phyloP scores from a whole-genome alignment of 2,888 invertebrate species.

The Lypha dubia region DNA sequence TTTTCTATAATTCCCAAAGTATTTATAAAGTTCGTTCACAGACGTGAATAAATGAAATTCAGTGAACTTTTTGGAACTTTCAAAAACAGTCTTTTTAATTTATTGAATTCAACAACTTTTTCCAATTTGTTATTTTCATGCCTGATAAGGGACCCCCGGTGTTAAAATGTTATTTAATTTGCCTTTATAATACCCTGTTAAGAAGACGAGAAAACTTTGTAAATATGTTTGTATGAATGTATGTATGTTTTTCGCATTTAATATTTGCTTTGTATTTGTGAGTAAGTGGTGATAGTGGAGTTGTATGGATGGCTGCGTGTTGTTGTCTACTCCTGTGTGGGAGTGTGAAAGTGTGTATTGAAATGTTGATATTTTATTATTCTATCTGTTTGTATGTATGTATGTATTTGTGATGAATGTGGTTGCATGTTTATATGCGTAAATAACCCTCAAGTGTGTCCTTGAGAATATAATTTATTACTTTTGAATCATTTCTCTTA shows the following conservation, averaged over 20 bases:
- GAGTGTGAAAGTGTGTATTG: neutral
- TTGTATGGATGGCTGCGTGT: neutral
- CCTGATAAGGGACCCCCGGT: neutral
- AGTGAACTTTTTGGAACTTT: no score
- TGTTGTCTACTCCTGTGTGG: neutral
- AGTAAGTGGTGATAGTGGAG: no score
- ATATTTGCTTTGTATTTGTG: neutral
- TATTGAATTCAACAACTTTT: no score
- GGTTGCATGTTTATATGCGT: neutral
- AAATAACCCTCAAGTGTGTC: constrained; percentile 39
- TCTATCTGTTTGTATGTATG: neutral
- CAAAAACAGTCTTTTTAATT: no score
- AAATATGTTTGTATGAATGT: no score
- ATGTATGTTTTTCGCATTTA: neutral
- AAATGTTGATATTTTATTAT: neutral
- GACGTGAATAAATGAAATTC: no score
- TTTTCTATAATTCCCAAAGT: no score
- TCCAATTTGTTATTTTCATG: neutral
- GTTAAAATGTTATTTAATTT: neutral
- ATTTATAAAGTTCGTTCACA: no score
- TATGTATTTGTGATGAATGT: neutral
- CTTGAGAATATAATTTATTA: constrained; percentile 62
- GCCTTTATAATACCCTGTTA: neutral
- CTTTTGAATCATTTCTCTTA: constrained; percentile 50
- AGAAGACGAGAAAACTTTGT: neutral